Evolutionary conservation across 2,113 vertebrate species (phyloP), one percentile per base, ranked within the genome.

Genomic region (human (Homo sapiens)): DNA sequence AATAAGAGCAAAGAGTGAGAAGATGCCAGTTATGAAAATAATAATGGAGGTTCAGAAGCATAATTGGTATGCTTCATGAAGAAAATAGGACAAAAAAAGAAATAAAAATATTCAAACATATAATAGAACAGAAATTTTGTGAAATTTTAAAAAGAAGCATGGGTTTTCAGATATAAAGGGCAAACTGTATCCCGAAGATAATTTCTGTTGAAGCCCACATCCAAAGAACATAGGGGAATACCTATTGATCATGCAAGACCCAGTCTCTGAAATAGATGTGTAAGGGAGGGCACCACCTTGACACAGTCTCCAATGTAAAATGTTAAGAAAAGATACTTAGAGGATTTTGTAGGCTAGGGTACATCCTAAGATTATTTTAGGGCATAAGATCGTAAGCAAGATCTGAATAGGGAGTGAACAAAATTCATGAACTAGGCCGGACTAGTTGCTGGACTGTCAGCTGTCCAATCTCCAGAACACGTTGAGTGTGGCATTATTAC

Each of bases 401-500:
- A 18, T 84, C 8, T 57, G 27, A 18, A 3, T 23, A 50, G 61
- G 64, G 2, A 83, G 43, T 59, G 12, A 14, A 78, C n/a, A 40
- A 64, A 82, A 88, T 73, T 25, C 35, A 23, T 48, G 2, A 76
- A 64, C 12, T 30, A 64, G 22, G 25, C 35, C 82, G 45, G 45
- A 45, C 45, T 45, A 35, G 23, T 32, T 66, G 55, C 7, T 64
- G n/a, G 20, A 32, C 2, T 16, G 5, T 73, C n/a, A 6, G 16
- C 75, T 78, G 30, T 50, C 55, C 40, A 55, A 48, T 57, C 27
- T 86, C 75, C 59, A 76, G 48, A 85, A 38, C 13, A 45, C 22
- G 8, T 0, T 0, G 30, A 68, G 16, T 23, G 22, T 8, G 81
- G 5, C 6, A 32, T 25, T 13, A 1, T 6, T 59, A 18, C 13